phyloP scores from a whole-genome alignment of 2,888 invertebrate species.

The Oxytorus armatus region DNA sequence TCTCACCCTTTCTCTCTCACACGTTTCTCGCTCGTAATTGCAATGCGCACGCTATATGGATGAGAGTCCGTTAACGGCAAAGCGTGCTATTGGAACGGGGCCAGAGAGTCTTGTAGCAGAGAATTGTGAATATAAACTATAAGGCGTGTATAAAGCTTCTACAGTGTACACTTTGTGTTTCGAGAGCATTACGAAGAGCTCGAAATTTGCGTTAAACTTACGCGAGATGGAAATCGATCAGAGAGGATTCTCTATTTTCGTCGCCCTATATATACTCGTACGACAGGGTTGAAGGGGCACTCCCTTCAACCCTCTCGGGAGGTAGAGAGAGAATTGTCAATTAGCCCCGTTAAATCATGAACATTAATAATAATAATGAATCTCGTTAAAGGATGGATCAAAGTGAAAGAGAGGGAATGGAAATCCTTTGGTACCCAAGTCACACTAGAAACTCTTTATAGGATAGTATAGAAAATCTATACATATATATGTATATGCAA shows the following conservation, averaged over 20 bases:
- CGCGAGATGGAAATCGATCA: too few relatives aligned
- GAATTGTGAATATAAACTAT: constrained; percentile 46
- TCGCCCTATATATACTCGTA: not conserved
- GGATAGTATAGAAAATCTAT: not conserved
- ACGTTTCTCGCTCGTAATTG: constrained; percentile 50
- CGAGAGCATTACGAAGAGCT: constrained; percentile 28
- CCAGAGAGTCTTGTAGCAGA: constrained; percentile 65
- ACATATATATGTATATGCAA: not conserved
- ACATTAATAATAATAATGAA: constrained; percentile 58
- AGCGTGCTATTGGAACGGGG: constrained; percentile 67
- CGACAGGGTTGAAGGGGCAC: not conserved
- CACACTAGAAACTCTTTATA: too few relatives aligned
- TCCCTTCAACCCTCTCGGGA: not conserved
- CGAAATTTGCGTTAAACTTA: too few relatives aligned
- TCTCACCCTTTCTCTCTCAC: constrained; percentile 17
- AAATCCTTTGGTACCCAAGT: constrained; percentile 7
- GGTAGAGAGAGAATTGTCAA: constrained; percentile 39
- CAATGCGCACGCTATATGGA: constrained; percentile 45
- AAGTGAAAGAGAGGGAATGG: constrained; percentile 9
- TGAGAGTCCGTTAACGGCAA: constrained; percentile 55
- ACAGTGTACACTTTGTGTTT: too few relatives aligned
- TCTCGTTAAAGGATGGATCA: constrained; percentile 23
- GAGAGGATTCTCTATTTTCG: constrained; percentile 52
- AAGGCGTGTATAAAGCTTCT: not conserved
- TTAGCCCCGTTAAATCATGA: constrained; percentile 46